Evolutionary conservation across 2,797 vertebrate genomes (phyloP), one percentile per base, ranked within the genome.

Genomic region (Acanthis flammea): DNA sequence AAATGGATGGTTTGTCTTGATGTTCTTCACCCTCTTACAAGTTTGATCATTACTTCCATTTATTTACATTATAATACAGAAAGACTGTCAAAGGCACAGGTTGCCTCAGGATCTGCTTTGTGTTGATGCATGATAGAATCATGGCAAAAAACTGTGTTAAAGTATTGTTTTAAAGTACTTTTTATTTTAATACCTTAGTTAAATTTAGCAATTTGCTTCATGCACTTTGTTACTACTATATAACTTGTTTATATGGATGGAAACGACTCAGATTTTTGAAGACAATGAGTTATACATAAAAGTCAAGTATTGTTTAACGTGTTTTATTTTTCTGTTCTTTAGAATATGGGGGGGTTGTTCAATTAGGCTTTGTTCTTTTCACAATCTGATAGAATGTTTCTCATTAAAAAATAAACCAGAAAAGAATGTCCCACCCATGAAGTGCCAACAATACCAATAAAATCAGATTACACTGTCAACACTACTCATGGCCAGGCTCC

Each of bases 71-170:
- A 90, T 95, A 96, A 97, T 98, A 97, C 89, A 97, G 97, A 97
- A 97, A 97, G 97, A 98, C 95, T 96, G 77, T 96, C 97, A 97
- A 98, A 95, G 99, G 99, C 98, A 99, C 98, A 96, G 99, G 99
- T 98, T 99, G 99, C 98, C 98, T 98, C 77, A 92, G 98, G 97
- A 97, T 97, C 98, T 97, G 98, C 98, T 97, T 96, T 98, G 96
- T 97, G 97, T 97, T 97, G 97, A 97, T 97, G 98, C 98, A 98
- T 98, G 98, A 98, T 98, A 97, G 97, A 98, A 97, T 98, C 97
- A 97, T 97, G 97, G 97, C 97, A 97, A 95, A 84, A 96, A 97
- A 94, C 96, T 97, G 98, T 97, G 98, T 97, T 97, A 97, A 98
- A 95, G 97, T 98, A 98, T 98, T 98, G 97, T 97, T 96, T 97